Evolutionary conservation across 2,888 invertebrate genomes (phyloP).

Genomic region (Flexamia atlantica): DNA sequence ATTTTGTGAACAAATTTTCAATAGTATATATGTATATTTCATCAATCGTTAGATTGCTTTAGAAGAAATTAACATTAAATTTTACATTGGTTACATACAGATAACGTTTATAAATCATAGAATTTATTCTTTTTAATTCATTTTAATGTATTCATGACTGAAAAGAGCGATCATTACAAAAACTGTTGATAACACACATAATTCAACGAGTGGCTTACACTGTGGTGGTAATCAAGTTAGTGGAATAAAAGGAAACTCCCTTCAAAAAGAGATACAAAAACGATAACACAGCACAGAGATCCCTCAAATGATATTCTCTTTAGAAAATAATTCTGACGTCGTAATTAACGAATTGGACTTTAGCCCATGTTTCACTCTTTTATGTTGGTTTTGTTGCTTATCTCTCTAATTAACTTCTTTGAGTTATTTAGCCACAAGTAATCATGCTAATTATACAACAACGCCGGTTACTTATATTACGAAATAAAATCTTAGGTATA

Average conservation of each 20-base stretch:
- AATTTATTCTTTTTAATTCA: no score
- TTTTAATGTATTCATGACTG: no score
- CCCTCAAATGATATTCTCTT: conserved; percentile 24
- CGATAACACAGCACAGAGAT: conserved; percentile 30
- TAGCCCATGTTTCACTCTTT: conserved; percentile 31
- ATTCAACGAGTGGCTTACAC: neutral
- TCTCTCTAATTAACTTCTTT: conserved; percentile 45
- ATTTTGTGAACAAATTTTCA: no score
- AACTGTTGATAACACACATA: neutral
- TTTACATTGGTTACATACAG: no score
- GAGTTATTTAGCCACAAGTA: conserved; percentile 23
- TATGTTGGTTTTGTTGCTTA: conserved; percentile 35
- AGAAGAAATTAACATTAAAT: no score
- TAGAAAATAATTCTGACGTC: conserved; percentile 20
- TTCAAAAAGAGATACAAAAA: conserved; percentile 24
- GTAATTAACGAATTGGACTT: conserved; percentile 43
- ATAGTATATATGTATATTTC: no score
- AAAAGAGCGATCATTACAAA: no score
- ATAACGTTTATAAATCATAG: no score
- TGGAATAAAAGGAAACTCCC: neutral
- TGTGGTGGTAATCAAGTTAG: neutral
- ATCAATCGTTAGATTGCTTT: no score
- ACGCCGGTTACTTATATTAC: no score
- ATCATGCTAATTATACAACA: neutral
- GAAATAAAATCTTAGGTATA: no score